phyloP scores from a whole-genome alignment of 2,888 invertebrate genomes.

The Lasioglossum figueresi region DNA sequence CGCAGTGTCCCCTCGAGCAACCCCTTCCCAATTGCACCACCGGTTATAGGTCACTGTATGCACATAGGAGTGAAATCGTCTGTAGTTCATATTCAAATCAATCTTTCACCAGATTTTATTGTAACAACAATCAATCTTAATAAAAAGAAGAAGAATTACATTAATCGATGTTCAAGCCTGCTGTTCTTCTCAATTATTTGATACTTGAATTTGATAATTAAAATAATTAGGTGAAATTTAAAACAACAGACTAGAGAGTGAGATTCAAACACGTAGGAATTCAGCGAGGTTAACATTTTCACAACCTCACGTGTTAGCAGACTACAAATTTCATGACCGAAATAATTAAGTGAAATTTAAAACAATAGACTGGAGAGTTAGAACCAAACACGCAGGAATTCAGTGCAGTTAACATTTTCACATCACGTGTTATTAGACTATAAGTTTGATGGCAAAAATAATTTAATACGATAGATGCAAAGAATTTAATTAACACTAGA shows the following conservation, averaged over 20 bases:
- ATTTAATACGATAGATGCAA: too few relatives aligned
- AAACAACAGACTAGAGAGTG: background rate
- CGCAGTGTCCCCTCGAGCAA: background rate
- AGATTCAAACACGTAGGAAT: background rate
- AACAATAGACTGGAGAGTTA: too few relatives aligned
- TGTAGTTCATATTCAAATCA: background rate
- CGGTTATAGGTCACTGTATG: background rate
- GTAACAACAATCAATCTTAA: background rate
- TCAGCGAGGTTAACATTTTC: background rate
- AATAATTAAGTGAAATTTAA: background rate
- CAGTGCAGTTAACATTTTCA: too few relatives aligned
- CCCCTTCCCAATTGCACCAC: background rate
- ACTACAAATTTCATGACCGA: background rate
- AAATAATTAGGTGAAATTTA: too few relatives aligned
- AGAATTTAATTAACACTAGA: too few relatives aligned
- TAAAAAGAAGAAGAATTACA: background rate
- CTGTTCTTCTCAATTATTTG: background rate
- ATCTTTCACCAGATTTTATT: background rate
- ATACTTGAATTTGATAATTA: background rate
- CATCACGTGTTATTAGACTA: too few relatives aligned
- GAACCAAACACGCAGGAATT: too few relatives aligned
- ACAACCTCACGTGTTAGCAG: background rate
- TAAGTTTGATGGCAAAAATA: too few relatives aligned
- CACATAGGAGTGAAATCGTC: background rate
- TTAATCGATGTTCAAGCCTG: background rate